phyloP scores from a whole-genome alignment of 2,113 vertebrate species.

The Paratilapia polleni region DNA sequence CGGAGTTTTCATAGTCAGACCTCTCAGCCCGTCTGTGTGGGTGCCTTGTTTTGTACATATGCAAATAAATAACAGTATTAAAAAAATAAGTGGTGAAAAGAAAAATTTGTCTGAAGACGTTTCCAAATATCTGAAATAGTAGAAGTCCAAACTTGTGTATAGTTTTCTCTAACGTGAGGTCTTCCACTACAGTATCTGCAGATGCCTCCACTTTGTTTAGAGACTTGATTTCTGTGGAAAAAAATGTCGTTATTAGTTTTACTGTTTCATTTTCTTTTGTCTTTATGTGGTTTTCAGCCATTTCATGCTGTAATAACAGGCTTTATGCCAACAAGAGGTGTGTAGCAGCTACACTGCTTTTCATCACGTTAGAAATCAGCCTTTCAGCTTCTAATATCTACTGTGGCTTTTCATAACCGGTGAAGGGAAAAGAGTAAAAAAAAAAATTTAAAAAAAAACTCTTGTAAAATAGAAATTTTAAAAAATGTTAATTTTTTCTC shows the following conservation, averaged over 20 bases:
- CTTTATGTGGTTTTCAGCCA: conserved; percentile 18
- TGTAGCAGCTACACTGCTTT: conserved; percentile 64
- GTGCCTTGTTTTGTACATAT: not conserved
- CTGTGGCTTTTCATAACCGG: not conserved
- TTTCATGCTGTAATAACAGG: not conserved
- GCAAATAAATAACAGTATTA: not conserved
- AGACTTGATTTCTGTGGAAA: not conserved
- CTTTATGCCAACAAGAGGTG: conserved; percentile 15
- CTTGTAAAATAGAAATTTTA: not conserved
- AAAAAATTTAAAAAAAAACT: not conserved
- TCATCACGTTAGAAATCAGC: not conserved
- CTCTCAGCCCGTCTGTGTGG: not conserved
- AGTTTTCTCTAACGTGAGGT: not conserved
- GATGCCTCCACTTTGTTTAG: not conserved
- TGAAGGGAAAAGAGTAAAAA: too few relatives aligned
- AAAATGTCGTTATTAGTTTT: conserved; percentile 3
- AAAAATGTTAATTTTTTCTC: not conserved
- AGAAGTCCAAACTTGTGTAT: accelerated
- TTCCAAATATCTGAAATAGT: not conserved
- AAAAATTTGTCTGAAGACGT: not conserved
- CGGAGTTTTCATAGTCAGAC: not conserved
- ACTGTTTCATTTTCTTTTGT: not conserved
- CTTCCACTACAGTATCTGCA: not conserved
- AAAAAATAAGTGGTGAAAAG: not conserved
- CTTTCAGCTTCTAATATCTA: not conserved